Percentiles rank a stretch among this genome's conserved stretches.
Evolutionary conservation across 1,140 invertebrate genomes (phyloP).

Genomic region (Drosophila pallidifrons): DNA sequence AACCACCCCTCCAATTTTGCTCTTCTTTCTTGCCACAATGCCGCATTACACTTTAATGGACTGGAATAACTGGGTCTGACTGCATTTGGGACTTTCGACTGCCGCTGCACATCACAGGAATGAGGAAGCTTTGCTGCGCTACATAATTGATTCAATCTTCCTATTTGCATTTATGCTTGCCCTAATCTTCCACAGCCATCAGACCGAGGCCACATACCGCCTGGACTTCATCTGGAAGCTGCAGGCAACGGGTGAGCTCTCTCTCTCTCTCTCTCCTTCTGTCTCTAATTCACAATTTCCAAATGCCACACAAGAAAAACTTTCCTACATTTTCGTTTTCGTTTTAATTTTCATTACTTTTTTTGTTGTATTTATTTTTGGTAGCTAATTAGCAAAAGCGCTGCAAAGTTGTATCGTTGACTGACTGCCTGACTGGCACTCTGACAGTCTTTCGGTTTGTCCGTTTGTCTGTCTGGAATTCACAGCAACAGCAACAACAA

Average conservation of each 20-base stretch:
- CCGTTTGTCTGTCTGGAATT: neutral
- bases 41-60: slow-evolving; percentile 66
- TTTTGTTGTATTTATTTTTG: neutral
- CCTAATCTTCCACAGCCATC: slow-evolving; percentile 93
- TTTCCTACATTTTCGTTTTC: neutral
- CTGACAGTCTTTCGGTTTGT: neutral
- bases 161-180: slow-evolving; percentile 89
- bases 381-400: slow-evolving; percentile 37
- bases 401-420: slow-evolving; percentile 25
- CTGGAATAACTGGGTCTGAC: slow-evolving; percentile 71
- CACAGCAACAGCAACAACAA: slow-evolving; percentile 16
- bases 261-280: slow-evolving; percentile 3
- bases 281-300: neutral
- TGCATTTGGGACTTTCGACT: slow-evolving; percentile 6
- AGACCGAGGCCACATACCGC: slow-evolving; percentile 94
- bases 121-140: slow-evolving; percentile 82
- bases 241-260: slow-evolving; percentile 91
- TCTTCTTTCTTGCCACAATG: slow-evolving; percentile 6
- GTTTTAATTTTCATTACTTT: neutral
- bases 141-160: slow-evolving; percentile 84
- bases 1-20: slow-evolving; percentile 3
- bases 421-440: slow-evolving; percentile 7
- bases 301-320: neutral
- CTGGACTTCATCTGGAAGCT: slow-evolving; percentile 98
- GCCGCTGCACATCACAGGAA: slow-evolving; percentile 50